phyloP scores from a whole-genome alignment of 2,113 vertebrate species.

The Prochilodus magdalenae region DNA sequence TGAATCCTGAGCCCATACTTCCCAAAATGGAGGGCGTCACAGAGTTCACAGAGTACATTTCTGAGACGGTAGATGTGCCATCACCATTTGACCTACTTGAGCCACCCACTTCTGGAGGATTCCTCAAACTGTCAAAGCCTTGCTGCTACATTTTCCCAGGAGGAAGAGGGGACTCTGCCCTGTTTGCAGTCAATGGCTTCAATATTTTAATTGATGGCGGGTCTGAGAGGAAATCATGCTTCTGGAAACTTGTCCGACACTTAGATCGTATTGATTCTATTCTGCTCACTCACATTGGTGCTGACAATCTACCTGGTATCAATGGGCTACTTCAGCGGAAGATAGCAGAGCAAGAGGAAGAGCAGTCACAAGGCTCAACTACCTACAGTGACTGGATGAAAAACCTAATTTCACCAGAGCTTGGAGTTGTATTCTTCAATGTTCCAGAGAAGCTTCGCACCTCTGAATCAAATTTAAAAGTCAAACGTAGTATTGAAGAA shows the following conservation, averaged over 20 bases:
- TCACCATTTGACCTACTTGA: conserved; percentile 96
- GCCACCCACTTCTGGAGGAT: conserved; percentile 95
- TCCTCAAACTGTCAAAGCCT: conserved; percentile 96
- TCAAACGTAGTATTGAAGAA: conserved; percentile 95
- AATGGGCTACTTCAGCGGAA: conserved; percentile 97
- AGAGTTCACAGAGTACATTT: conserved; percentile 90
- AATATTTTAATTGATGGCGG: conserved; percentile 97
- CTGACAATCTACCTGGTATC: conserved; percentile 96
- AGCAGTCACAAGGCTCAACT: conserved; percentile 91
- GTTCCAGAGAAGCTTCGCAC: conserved; percentile 93
- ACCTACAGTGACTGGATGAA: conserved; percentile 97
- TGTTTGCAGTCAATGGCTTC: conserved; percentile 98
- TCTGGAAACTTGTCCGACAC: conserved; percentile 98
- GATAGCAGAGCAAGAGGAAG: conserved; percentile 93
- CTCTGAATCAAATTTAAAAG: conserved; percentile 92
- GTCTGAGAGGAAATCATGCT: conserved; percentile 94
- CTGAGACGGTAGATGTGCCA: conserved; percentile 90
- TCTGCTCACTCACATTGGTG: conserved; percentile 95
- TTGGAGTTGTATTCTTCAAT: conserved; percentile 97
- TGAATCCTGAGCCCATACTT: conserved; percentile 84
- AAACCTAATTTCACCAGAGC: conserved; percentile 95
- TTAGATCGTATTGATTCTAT: conserved; percentile 96
- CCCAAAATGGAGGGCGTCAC: conserved; percentile 90
- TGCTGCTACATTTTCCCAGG: conserved; percentile 99
- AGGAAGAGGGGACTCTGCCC: conserved; percentile 95